Evolutionary conservation across 2,113 vertebrate genomes (phyloP), one percentile per base, ranked within the genome.

Genomic region (Lates calcarifer): DNA sequence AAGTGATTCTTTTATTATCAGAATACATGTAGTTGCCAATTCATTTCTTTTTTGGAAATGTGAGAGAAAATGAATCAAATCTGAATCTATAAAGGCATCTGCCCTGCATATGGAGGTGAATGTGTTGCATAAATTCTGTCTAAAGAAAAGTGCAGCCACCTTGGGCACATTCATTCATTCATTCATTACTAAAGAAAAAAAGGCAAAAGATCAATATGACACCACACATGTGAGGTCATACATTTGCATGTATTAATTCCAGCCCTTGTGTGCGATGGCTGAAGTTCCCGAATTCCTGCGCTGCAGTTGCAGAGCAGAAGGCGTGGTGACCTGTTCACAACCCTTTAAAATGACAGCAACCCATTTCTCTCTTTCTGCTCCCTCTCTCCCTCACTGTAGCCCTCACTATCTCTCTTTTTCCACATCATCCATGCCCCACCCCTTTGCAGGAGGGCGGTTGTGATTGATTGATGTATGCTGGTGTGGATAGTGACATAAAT

Each of bases 401-500:
- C 33, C 79, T 47, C 66, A 10, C 90, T 72, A 41, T 77, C 83
- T 79, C 82, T 85, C 82, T 72, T 75, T 79, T 62, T 81, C 74
- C 85, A 88, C 83, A 76, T 84, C 85, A 82, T 89, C 81, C 62
- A 31, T 35, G 82, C 83, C 77, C 87, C 89, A 89, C 91, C 91
- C 85, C 83, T 90, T 87, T 90, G 89, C 90, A 83, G 86, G 83
- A 89, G 89, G 89, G 86, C 72, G 81, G 74, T 71, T 79, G 86
- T 93, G 93, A 94, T 93, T 93, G 94, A 94, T 94, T 91, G 91
- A 94, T 93, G 90, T 88, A 66, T 80, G 76, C 84, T 64, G 87
- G 86, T 87, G 86, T 89, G 84, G 84, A 85, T 82, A 80, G 89
- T 90, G 93, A 90, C 94, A 93, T 93, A 92, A 93, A 94, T 93